phyloP scores from a whole-genome alignment of 2,888 invertebrate genomes.

The Hypsopygia costalis region DNA sequence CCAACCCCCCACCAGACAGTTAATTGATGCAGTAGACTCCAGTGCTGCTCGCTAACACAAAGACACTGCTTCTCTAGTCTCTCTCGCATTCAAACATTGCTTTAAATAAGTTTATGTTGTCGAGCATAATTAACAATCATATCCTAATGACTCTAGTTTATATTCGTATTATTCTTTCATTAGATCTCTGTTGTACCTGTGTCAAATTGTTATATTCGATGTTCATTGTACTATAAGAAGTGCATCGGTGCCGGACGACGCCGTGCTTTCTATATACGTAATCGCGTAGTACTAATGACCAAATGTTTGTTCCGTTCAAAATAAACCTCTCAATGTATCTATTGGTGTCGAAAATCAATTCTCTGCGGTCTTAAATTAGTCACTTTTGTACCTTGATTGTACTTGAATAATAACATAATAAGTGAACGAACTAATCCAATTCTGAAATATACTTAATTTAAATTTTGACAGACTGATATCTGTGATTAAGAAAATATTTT shows the following conservation, averaged over 20 bases:
- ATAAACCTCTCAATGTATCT: constrained; percentile 56
- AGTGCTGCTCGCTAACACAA: constrained; percentile 61
- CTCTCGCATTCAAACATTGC: constrained; percentile 70
- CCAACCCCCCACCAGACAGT: constrained; percentile 67
- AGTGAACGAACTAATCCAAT: constrained; percentile 74
- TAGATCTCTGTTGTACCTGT: constrained; percentile 81
- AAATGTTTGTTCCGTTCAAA: constrained; percentile 57
- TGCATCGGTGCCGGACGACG: constrained; percentile 53
- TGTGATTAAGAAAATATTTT: constrained; percentile 81
- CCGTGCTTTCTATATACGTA: constrained; percentile 57
- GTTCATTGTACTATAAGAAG: constrained; percentile 68
- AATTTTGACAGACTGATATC: constrained; percentile 81
- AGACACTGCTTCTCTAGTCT: constrained; percentile 76
- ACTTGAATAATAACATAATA: constrained; percentile 72
- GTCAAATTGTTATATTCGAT: constrained; percentile 71
- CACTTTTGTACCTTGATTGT: constrained; percentile 78
- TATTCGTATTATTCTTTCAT: constrained; percentile 78
- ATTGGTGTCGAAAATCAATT: constrained; percentile 64
- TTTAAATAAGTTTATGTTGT: constrained; percentile 58
- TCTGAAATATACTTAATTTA: constrained; percentile 81
- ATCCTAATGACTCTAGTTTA: constrained; percentile 75
- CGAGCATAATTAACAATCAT: constrained; percentile 77
- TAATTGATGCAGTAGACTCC: constrained; percentile 80
- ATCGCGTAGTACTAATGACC: constrained; percentile 63
- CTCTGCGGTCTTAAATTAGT: constrained; percentile 76